Conservation (phyloP, 2,113 vertebrate species). For the Martes martes region DNA sequence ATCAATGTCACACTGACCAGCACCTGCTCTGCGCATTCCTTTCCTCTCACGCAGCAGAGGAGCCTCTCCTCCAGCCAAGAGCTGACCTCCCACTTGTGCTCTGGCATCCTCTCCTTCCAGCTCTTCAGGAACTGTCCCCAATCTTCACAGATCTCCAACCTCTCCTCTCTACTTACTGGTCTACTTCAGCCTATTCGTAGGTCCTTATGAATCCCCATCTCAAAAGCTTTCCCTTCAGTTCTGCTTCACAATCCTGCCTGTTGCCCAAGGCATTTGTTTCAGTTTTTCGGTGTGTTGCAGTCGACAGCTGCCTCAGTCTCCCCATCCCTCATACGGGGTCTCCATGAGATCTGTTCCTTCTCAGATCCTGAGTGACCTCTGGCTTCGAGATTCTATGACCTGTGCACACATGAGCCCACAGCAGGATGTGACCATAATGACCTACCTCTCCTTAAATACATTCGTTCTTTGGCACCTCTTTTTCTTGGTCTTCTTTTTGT, state of each 20-base stretch:
- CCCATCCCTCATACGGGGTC: not conserved
- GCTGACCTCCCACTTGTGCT: no score
- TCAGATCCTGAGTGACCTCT: no score
- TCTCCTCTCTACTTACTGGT: not conserved
- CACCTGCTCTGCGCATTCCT: not conserved
- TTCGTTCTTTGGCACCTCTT: not conserved
- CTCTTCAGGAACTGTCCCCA: no score
- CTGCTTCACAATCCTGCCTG: not conserved
- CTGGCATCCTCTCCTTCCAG: not conserved
- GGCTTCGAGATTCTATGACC: not conserved
- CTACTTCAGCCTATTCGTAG: not conserved
- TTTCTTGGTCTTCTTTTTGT: not conserved
- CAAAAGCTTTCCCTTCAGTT: not conserved
- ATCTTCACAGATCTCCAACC: accelerated
- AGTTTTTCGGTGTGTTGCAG: not conserved
- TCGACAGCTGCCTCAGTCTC: not conserved
- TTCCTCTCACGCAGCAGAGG: no score
- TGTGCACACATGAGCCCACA: not conserved
- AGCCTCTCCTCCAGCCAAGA: not conserved
- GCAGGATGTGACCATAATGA: not conserved
- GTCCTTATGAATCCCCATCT: not conserved
- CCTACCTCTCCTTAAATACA: not conserved
- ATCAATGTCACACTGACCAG: no score
- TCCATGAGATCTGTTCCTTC: not conserved
- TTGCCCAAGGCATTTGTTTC: no score